Conservation (phyloP, 1,140 invertebrate species). For the Aphelenchoides avenae region DNA sequence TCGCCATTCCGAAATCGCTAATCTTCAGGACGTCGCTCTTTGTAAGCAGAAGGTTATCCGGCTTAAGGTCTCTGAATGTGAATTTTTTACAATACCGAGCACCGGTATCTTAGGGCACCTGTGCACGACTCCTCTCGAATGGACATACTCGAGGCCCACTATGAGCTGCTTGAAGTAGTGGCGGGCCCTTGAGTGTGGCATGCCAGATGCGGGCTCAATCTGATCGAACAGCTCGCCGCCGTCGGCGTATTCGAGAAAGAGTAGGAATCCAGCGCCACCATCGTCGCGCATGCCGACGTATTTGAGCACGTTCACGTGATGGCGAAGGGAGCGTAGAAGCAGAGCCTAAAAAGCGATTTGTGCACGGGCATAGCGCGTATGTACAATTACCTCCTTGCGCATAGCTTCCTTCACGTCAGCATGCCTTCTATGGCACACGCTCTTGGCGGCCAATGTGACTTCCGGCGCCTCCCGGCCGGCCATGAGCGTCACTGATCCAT, state of each 20-base stretch:
- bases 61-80: conserved; percentile 69
- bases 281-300: conserved; percentile 30
- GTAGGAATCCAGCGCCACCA: conserved; percentile 65
- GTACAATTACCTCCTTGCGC: too few species aligned
- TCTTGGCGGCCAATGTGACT: too few species aligned
- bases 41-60: conserved; percentile 72
- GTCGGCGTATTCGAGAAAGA: conserved; percentile 91
- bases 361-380: too few species aligned
- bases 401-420: too few species aligned
- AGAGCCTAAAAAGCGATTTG: conserved; percentile 33
- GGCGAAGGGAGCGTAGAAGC: conserved; percentile 9
- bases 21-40: conserved; percentile 83
- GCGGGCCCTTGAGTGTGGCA: conserved; percentile 74
- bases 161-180: conserved; percentile 83
- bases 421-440: too few species aligned
- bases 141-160: conserved; percentile 60
- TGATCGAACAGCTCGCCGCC: conserved; percentile 94
- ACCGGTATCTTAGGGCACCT: too few species aligned
- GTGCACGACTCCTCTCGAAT: conserved; percentile 60
- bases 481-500: too few species aligned
- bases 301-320: conserved; percentile 28
- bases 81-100: too few species aligned
- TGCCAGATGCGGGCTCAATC: conserved; percentile 91
- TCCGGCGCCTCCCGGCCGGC: too few species aligned
- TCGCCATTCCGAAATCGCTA: conserved; percentile 92